Evolutionary conservation across 2,113 vertebrate genomes (phyloP).

Genomic region (Channa argus): DNA sequence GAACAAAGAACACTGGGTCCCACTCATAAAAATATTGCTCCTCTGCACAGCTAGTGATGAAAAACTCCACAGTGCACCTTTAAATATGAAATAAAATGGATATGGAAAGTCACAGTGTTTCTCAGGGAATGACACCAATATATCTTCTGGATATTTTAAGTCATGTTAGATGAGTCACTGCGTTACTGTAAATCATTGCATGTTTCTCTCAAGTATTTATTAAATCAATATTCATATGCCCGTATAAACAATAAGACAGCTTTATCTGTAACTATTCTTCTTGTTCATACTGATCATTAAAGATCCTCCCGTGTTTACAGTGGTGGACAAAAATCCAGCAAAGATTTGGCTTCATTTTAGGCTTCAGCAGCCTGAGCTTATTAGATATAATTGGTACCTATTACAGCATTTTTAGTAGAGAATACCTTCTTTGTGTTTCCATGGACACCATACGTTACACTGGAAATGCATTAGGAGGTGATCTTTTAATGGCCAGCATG

Average conservation of each 20-base stretch:
- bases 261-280: background rate
- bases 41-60: background rate
- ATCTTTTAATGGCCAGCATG: background rate
- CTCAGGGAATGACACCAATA: constrained; percentile 21
- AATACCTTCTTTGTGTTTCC: too few relatives aligned
- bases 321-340: too few relatives aligned
- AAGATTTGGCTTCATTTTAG: too few relatives aligned
- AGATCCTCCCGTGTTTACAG: too few relatives aligned
- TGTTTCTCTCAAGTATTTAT: background rate
- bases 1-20: background rate
- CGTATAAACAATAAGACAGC: background rate
- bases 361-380: too few relatives aligned
- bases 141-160: background rate
- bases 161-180: too few relatives aligned
- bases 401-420: too few relatives aligned
- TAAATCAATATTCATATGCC: background rate
- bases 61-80: constrained; percentile 52
- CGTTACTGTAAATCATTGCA: too few relatives aligned
- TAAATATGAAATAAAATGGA: constrained; percentile 42
- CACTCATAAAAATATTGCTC: background rate
- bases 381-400: too few relatives aligned
- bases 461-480: background rate
- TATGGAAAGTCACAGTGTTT: constrained; percentile 57
- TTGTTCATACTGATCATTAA: background rate
- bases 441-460: background rate